Evolutionary conservation across 2,888 invertebrate species (phyloP), one percentile per base, ranked within the genome.

Genomic region (Melinaea menophilus): DNA sequence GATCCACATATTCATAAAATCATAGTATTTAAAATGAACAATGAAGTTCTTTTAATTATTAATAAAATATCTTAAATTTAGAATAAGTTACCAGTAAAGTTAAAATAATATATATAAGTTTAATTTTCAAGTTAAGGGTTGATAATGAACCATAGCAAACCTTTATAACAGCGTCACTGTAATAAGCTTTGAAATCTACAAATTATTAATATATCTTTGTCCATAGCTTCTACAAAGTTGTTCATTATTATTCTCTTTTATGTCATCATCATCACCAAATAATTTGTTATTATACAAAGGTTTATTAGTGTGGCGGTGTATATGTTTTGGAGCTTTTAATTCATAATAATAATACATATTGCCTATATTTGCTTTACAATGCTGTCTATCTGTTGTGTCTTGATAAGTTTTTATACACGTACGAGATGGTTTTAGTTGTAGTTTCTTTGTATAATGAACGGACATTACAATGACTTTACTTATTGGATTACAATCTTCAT

Each of bases 381-480:
- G 70, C 54, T 76, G 73, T 41, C 59, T 78, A 62, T 78, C 79
- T 3, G 69, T 69, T 7, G 68, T 66, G 3, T 64, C 62, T 13
- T 69, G 56, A 63, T 75, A 72, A 3, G 70, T 69, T 64, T 73
- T 76, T 62, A 71, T 73, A 65, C 82, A 83, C 35, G 73, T 75
- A 66, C 82, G 81, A 58, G 70, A 66, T 59, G 69, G 75, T 31
- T 66, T 64, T 55, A 64, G 63, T 22, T 51, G 55, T 58, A 55
- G 22, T 2, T 59, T 63, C 37, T 46, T 45, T 7, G 31, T 59
- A 11, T 62, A 55, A 7, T 59, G 56, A 59, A 58, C 33, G 48
- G 57, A 47, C 51, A 31, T 7, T 5, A n/a, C 37, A 22, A 87
- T 69, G 59, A 79, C 69, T 79, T 86, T 87, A 58, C 75, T 69